Conservation (phyloP, 2,113 vertebrate species). For the Hassar affinis region DNA sequence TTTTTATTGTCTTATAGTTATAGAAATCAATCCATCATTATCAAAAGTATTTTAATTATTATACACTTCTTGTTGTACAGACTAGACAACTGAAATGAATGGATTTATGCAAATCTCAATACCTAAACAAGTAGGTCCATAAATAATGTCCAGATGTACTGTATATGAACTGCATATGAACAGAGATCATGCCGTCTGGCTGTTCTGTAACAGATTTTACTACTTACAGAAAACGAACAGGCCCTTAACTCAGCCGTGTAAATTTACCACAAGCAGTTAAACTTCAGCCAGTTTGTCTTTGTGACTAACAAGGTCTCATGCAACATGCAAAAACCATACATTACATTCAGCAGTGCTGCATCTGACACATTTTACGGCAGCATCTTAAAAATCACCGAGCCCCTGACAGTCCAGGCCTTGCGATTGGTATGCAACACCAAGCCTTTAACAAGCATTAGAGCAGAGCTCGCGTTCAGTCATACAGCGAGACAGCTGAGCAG, state of each 20-base stretch:
- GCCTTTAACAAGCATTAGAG: constrained; percentile 25
- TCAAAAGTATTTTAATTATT: neutral
- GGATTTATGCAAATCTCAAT: neutral
- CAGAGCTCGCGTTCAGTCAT: neutral
- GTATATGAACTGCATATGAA: neutral
- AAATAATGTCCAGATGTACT: neutral
- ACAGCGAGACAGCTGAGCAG: neutral
- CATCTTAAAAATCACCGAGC: constrained; percentile 6
- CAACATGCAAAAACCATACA: neutral
- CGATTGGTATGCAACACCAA: constrained; percentile 36
- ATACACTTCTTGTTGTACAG: too few relatives aligned
- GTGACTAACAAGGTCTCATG: constrained; percentile 18
- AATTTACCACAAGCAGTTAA: constrained; percentile 11
- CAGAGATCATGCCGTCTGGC: neutral
- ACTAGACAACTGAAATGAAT: neutral
- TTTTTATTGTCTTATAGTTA: neutral
- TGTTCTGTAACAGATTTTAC: neutral
- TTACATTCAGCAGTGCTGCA: constrained; percentile 1
- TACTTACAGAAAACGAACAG: constrained; percentile 12
- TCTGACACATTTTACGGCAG: constrained; percentile 32
- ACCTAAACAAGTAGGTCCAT: neutral
- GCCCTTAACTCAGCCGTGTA: constrained; percentile 15
- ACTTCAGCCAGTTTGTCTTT: constrained; percentile 15
- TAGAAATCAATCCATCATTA: neutral
- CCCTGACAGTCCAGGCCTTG: neutral